Base-by-base conservation (phyloP, 2,888 invertebrate genomes). In the Agrochola litura region DNA sequence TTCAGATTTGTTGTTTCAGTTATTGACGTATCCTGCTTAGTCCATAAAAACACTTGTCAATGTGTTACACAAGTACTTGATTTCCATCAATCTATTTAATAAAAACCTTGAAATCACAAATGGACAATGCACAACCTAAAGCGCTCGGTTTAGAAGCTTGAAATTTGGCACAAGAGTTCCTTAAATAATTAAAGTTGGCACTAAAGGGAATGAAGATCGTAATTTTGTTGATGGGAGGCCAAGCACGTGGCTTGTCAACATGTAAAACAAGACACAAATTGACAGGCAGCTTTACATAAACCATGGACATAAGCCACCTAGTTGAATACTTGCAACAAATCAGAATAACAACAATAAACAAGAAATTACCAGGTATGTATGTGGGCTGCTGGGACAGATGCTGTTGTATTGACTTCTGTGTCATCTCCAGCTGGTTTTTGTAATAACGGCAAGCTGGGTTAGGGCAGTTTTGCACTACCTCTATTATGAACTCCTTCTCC, bases 401-500 rank as follows among this genome's bases (percentile, higher is more conserved):
- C 90, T 96, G 96, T 86, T 98, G 98, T 84, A 98, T 96, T 66
- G 98, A 98, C 90, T 98, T 98, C 87, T 98, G 98, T 49, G 97
- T 97, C 92, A 97, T 96, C 90, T 97, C 98, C 94, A 98, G 96
- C 92, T 98, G 98, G 91, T 98, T 98, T 93, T 99, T 99, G 92
- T 98, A 98, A 92, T 98, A 98, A 46, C 98, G 97, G 92, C 98
- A 99, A 22, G 98, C 98, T 16, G 98, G 98, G 94, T 98, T 98
- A 0, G 98, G 98, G 89, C 98, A 99, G 88, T 98, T 98, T 92
- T 98, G 98, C 25, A 98, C 98, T 46, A 99, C 98, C 94, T 99
- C 98, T 74, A 98, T 97, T 70, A 99, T 98, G 90, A 98, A 98
- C 91, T 98, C 98, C 90, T 98, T 98, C 92, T 99, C 98, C 98